These are phyloP conservation scores for Scolopax bukidnonensis DNA, from an alignment of 2,797 vertebrate species.

Conservation along the genomic window DNA sequence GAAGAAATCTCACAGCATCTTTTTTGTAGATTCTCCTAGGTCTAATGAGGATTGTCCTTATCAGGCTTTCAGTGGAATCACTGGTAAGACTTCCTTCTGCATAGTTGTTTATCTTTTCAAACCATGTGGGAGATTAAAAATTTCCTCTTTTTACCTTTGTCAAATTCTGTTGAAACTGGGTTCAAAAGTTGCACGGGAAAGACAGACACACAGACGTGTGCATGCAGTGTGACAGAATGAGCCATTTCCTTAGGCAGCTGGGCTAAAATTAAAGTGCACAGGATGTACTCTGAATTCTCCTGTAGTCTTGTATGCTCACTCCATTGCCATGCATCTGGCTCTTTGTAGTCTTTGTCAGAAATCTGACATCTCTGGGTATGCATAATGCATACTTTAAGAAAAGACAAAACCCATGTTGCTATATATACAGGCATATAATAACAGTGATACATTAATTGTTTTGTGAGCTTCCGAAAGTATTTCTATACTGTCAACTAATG, in stretches of 20 bases:
- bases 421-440: neutral
- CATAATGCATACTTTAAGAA: neutral
- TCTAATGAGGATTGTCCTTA: neutral
- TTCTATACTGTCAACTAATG: constrained; percentile 63
- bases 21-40: neutral
- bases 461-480: constrained; percentile 69
- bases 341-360: constrained; percentile 45
- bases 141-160: neutral
- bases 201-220: neutral
- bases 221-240: neutral
- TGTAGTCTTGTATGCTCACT: neutral
- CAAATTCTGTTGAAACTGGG: neutral
- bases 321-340: neutral
- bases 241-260: neutral
- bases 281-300: neutral
- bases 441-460: constrained; percentile 22
- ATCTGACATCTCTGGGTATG: neutral
- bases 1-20: neutral
- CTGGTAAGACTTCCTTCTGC: neutral
- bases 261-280: neutral
- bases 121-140: neutral
- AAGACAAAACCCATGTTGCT: neutral
- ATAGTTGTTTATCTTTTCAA: neutral
- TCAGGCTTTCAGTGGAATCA: neutral
- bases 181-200: neutral